Base-by-base conservation (phyloP, 2,888 invertebrate genomes). In the Melinaea marsaeus region DNA sequence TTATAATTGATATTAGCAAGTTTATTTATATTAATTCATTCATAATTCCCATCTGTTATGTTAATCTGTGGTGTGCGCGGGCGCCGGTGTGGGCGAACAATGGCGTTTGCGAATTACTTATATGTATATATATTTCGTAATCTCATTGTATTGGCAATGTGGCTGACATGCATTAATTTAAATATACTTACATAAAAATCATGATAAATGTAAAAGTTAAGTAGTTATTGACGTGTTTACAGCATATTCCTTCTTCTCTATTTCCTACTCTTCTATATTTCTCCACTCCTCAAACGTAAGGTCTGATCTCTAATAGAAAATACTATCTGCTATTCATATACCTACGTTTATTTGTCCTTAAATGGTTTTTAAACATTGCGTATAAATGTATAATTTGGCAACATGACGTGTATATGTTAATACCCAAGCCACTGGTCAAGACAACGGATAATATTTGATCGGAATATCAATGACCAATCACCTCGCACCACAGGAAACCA, bases 1-100 rank as follows among this genome's bases (percentile, higher is more conserved):
- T 22, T 22, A 22, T 22, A 22, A 22, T 22, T 22, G 22, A 22
- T 22, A 22, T 22, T 22, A 22, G 22, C 22, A 22, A 22, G 22
- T 22, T 22, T 22, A 22, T 22, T 22, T 22, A 22, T 22, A 22
- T 22, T 22, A 46, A 51, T 51, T 7, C 7, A 32, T 32, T n/a
- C 3, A 22, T 51, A 32, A 7, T 51, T 22, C 32, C 5, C 51
- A 51, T 51, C 22, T 32, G 32, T 51, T 32, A 32, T 7, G 32
- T 51, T 51, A 32, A 51, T 32, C 51, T 55, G 42, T 51, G 56
- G 13, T 46, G 47, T 68, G 71, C 69, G 72, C 70, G 71, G 70
- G 72, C 73, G 71, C 69, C 69, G 63, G 46, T 35, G 73, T 73
- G 69, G 71, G 71, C 57, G 57, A 58, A 57, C 71, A 69, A 63